Evolutionary conservation across 2,797 vertebrate species (phyloP), one percentile per base, ranked within the genome.

Genomic region (Sebastes steindachneri): DNA sequence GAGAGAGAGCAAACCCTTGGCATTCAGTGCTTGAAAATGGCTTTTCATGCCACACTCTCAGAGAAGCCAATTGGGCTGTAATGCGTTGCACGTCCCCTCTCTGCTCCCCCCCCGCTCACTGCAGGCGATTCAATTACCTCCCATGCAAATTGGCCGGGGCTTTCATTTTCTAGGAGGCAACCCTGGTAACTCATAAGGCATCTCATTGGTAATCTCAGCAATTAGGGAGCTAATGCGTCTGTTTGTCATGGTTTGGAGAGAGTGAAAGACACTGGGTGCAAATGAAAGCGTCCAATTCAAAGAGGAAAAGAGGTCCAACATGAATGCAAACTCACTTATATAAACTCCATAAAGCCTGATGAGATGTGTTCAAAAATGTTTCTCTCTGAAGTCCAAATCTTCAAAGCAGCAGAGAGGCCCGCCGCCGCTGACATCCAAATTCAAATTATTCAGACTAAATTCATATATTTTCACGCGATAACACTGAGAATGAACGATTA

Each of bases 71-170:
- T 88, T 84, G 85, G 87, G 82, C 88, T 85, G 75, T 73, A 87
- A 89, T 92, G 86, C 84, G 31, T 64, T 19, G 85, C 91, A 86
- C 82, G 73, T 88, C 85, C 75, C 67, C 79, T 66, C 51, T 25
- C 14, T 15, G 14, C 41, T 79, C 82, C 70, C 75, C 14, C 41
- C 80, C 68, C 79, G 68, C 73, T 83, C 90, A 77, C 90, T 89
- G 86, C 90, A 35, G 92, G 91, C 89, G 65, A 94, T 94, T 95
- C 94, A 95, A 94, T 95, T 94, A 95, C 91, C 85, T 90, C 87
- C 87, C 85, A 92, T 93, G 93, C 93, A 94, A 95, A 95, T 95
- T 92, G 90, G 77, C 87, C 35, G 9, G 53, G 87, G 88, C 92
- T 93, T 94, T 95, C 92, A 95, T 95, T 94, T 51, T 93, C 90